Conservation (phyloP, 2,797 vertebrate species). For the Siniperca scherzeri region DNA sequence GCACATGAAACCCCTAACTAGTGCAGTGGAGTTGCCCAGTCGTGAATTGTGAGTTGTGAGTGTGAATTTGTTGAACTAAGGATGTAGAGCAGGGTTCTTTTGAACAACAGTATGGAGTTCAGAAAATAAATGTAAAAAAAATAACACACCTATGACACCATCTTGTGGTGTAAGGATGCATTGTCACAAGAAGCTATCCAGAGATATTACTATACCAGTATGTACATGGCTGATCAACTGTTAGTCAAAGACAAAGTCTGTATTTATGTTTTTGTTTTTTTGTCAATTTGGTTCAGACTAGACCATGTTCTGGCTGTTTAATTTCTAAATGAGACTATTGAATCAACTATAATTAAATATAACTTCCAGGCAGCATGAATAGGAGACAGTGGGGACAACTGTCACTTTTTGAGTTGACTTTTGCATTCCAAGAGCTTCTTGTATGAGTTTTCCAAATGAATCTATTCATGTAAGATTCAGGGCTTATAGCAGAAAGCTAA, state of each 20-base stretch:
- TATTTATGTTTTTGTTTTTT: neutral
- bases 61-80: neutral
- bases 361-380: neutral
- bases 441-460: neutral
- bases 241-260: neutral
- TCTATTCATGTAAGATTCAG: neutral
- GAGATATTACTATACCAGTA: neutral
- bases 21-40: neutral
- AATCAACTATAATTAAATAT: neutral
- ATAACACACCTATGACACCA: constrained; percentile 44
- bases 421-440: neutral
- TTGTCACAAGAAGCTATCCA: neutral
- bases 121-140: neutral
- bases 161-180: constrained; percentile 53
- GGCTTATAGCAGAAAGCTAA: neutral
- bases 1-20: neutral
- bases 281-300: neutral
- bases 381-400: neutral
- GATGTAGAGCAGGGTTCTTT: neutral
- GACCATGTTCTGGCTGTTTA: neutral
- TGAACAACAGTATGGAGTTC: neutral
- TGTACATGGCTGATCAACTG: neutral
- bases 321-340: neutral
- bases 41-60: neutral
- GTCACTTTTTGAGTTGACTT: neutral